Evolutionary conservation across 2,888 invertebrate species (phyloP), one percentile per base, ranked within the genome.

Genomic region (Parapristionchus giblindavisi): DNA sequence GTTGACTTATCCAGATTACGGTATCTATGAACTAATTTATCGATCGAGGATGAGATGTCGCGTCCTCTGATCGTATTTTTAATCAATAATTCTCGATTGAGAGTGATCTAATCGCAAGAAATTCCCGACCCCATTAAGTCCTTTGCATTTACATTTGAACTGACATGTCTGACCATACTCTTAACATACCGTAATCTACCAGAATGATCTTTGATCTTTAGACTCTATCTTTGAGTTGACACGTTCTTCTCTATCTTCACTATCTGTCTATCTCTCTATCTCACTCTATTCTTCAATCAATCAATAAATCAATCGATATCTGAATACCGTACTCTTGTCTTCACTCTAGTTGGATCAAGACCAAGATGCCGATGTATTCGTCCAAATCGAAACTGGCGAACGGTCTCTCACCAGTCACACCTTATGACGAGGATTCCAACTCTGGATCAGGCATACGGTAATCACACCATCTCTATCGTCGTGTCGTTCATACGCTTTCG

Each of bases 331-430:
- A n/a, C n/a, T 27, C 38, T 3, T 14, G 34, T 60, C 52, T 40
- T 56, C 54, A 24, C 48, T 34, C 51, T n/a, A 72, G 72, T 38
- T 72, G 72, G 72, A 54, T 72, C 60, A 58, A 60, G 34, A 48
- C 72, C n/a, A 72, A 72, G 34, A 32, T 72, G 4, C 72, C 72
- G 40, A 71, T 71, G 70, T 71, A 71, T 34, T 71, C 70, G 29
- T 29, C 56, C 38, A 71, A 71, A 40, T 40, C 40, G 29, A 71
- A 71, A 56, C 32, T 48, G 61, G 38, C 43, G 65, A 51, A 38
- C 51, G n/a, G 36, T n/a, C 34, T 52, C 17, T 54, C 40, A 1
- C 24, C 51, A 14, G 52, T 51, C 6, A 51, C 54, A 29, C 68
- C 68, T 4, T 34, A 34, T n/a, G 68, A 51, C 54, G 68, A 68